Conservation (phyloP, 2,113 vertebrate species). For the Eubucco bourcierii region DNA sequence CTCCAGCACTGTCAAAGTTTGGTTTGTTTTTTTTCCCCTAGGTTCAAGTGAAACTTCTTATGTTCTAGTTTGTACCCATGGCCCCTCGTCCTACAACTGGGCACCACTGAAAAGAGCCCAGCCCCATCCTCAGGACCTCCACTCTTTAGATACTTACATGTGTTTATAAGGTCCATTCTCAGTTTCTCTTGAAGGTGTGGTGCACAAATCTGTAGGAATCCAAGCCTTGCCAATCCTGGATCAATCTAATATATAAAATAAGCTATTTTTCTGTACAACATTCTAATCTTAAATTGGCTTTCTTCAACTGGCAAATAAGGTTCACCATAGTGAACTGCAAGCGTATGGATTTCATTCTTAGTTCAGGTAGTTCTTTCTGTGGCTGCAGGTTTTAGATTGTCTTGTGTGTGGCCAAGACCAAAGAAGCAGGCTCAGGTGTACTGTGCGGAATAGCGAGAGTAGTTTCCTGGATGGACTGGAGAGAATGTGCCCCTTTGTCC, state of each 20-base stretch:
- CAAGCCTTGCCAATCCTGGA: not conserved
- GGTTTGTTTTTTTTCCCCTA: too few relatives aligned
- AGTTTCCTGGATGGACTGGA: not conserved
- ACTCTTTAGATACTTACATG: too few relatives aligned
- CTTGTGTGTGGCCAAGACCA: fast-evolving
- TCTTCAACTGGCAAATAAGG: not conserved
- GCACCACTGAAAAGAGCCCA: too few relatives aligned
- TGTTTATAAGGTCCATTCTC: too few relatives aligned
- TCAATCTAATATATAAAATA: too few relatives aligned
- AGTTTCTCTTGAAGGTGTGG: too few relatives aligned
- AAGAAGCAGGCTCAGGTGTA: not conserved
- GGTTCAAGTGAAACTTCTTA: too few relatives aligned
- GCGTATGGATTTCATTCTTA: not conserved
- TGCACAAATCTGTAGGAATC: not conserved
- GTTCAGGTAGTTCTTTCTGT: not conserved
- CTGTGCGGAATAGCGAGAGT: not conserved
- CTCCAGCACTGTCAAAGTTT: too few relatives aligned
- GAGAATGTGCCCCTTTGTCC: not conserved
- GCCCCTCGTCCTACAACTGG: too few relatives aligned
- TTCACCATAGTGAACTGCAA: not conserved
- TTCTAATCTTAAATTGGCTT: not conserved
- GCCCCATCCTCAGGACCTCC: too few relatives aligned
- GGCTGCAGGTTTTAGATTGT: not conserved
- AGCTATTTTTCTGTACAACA: too few relatives aligned
- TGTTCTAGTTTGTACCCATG: too few relatives aligned